These are phyloP conservation scores for Rhynchotus rufescens DNA, from an alignment of 2,797 vertebrate genomes.

Conservation along the genomic window DNA sequence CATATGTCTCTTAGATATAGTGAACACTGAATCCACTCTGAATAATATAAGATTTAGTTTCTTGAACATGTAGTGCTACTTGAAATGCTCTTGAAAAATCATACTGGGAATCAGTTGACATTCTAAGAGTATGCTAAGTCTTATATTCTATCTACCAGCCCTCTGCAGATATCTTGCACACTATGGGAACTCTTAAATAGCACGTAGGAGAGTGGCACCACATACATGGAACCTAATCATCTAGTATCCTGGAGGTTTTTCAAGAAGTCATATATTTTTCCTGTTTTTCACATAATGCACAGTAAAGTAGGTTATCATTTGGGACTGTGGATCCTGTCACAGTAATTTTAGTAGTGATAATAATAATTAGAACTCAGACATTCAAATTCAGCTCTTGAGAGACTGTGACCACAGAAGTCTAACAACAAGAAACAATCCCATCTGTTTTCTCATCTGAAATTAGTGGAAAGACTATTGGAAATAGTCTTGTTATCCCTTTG, in stretches of 20 bases:
- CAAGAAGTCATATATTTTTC: neutral
- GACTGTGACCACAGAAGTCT: constrained; percentile 44
- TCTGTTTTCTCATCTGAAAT: constrained; percentile 67
- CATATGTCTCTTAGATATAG: neutral
- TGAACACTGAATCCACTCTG: neutral
- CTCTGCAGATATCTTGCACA: neutral
- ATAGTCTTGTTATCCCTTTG: constrained; percentile 51
- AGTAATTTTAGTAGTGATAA: neutral
- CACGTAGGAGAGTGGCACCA: neutral
- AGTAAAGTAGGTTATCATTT: neutral
- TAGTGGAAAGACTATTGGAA: neutral
- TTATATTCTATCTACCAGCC: neutral
- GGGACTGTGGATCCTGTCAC: neutral
- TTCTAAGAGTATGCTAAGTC: neutral
- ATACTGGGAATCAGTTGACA: neutral
- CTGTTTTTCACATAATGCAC: neutral
- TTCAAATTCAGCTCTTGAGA: constrained; percentile 25
- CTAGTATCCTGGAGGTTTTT: neutral
- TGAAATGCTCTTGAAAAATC: neutral
- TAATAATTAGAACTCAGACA: neutral
- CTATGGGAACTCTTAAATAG: neutral
- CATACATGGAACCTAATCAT: neutral
- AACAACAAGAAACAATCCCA: constrained; percentile 44
- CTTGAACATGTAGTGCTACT: rapidly evolving
- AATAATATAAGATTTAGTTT: neutral